Evolutionary conservation across 2,113 vertebrate genomes (phyloP), one percentile per base, ranked within the genome.

Genomic region (Serilophus lunatus): DNA sequence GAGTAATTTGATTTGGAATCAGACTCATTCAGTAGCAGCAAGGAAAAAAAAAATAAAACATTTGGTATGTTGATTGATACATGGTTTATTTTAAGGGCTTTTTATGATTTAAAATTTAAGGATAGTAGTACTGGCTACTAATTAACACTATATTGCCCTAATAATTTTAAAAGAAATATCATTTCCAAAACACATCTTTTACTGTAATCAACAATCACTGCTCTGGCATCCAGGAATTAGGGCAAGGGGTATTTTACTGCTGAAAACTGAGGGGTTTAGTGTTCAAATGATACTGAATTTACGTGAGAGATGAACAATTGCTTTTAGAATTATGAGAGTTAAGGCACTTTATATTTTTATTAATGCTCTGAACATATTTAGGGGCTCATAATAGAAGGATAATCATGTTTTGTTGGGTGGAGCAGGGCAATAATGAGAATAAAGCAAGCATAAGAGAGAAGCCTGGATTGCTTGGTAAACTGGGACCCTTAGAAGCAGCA

Each of bases 81-180:
- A 33, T 12, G 25, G 50, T 70, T 83, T 77, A 17, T 88, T 63
- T 3, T 10, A 47, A 74, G 19, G 35, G 50, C 14, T 90, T 77
- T 66, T 85, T 65, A 36, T 74, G 10, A 33, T 68, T 28, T 60
- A 51, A 81, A 82, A 75, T 84, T 68, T 87, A 57, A 82, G 53
- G 36, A 17, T 44, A 44, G 20, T 17, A 72, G 14, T 59, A 56
- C 40, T 51, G 28, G 12, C 7, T 42, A 35, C 17, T 49, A 64
- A n/a, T 40, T 85, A 65, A 89, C 71, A 64, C 10, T 80, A 2
- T 44, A 7, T 56, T 78, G 33, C 86, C 19, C n/a, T 87, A 68
- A 26, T 44, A 50, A 12, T 40, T 13, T 59, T 3, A 1, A 31
- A 18, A 26, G 60, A 49, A n/a, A 33, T 7, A 20, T 9, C 0